Percentiles rank a stretch among this genome's conserved stretches.
Evolutionary conservation across 2,113 vertebrate genomes (phyloP).

Genomic region (Ceyx margarethae): DNA sequence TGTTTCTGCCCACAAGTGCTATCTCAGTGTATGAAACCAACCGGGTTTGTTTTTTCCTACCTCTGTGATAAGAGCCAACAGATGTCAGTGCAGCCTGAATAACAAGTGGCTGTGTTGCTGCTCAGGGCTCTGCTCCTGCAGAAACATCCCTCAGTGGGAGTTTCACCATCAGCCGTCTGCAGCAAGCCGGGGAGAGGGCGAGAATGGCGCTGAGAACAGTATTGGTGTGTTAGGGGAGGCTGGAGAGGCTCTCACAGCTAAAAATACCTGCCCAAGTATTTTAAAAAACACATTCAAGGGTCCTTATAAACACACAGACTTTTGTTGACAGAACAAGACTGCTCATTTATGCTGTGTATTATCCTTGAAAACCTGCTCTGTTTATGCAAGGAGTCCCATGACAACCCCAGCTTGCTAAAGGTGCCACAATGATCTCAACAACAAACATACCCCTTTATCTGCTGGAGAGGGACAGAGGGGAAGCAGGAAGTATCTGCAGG

Average conservation of each 20-base stretch:
- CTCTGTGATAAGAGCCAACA: slow-evolving; percentile 10
- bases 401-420: not conserved
- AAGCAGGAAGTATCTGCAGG: slow-evolving; percentile 18
- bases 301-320: not conserved
- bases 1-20: not conserved
- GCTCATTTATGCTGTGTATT: slow-evolving; percentile 4
- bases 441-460: not conserved
- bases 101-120: not conserved
- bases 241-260: slow-evolving; percentile 11
- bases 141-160: not conserved
- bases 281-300: slow-evolving; percentile 26
- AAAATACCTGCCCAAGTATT: slow-evolving; percentile 9
- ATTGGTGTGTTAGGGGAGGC: not conserved
- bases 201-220: not conserved
- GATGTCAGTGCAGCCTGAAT: slow-evolving; percentile 15
- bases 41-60: not conserved
- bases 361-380: slow-evolving; percentile 45
- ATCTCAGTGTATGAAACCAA: not conserved
- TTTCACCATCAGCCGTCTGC: not conserved
- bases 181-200: not conserved
- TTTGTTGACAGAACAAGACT: slow-evolving; percentile 10
- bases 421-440: slow-evolving; percentile 15
- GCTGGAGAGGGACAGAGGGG: not conserved
- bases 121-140: not conserved
- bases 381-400: slow-evolving; percentile 22